Evolutionary conservation across 1,140 invertebrate species (phyloP), one percentile per base, ranked within the genome.

Genomic region (Drosophila bocki): DNA sequence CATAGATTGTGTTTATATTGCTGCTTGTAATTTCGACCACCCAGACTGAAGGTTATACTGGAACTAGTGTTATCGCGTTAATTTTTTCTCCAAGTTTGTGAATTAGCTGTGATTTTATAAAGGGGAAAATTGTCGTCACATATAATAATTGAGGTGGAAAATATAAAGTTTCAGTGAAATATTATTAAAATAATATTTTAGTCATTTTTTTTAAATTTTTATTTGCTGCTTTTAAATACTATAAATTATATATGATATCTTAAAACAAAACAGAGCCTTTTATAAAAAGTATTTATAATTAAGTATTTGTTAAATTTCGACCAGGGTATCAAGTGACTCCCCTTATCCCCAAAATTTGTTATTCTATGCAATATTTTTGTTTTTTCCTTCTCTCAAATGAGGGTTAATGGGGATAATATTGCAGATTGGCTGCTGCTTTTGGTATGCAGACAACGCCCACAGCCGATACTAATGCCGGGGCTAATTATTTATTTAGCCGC

Each of bases 401-500:
- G 32, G 45, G 45, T 37, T 60, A 72, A 60, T 72, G 68, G 53
- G 70, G 37, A 72, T 72, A 60, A 72, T 72, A 60, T 72, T 72
- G 58, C 58, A 75, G 70, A 75, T 63, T 37, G 53, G 65, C 58
- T 63, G 71, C 48, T 64, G 29, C 22, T 29, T 17, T 50, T 42
- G 64, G 74, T 50, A 61, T 56, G 65, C 75, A 69, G 75, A 60
- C 37, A 72, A 60, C 70, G 70, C 67, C 70, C 70, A 72, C 67
- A 51, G 13, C 44, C 53, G 44, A 41, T 37, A 71, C 45, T 72
- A 60, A 80, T 79, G 70, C 45, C 60, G 47, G 47, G 60, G 22
- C 71, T 78, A 83, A 83, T 87, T 88, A 88, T 87, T 87, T 87
- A 70, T 87, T 83, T 87, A 72, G 80, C 69, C 80, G 76, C 67